Conservation (phyloP, 2,888 invertebrate species). For the Coleophora deauratella region DNA sequence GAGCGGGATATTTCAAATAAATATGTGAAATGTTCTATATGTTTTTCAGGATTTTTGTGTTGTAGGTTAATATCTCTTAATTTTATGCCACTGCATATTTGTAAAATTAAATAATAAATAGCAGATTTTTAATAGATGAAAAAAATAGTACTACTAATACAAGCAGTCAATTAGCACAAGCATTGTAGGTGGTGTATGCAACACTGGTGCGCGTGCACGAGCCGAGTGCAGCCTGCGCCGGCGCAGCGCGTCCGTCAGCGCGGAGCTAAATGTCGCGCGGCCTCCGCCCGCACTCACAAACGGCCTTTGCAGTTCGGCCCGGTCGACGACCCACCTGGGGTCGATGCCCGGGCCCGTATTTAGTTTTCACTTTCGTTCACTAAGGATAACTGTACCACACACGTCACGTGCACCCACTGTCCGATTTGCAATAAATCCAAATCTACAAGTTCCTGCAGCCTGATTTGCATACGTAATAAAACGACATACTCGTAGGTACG, state of each 20-base stretch:
- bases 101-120: too few relatives aligned
- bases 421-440: conserved; percentile 28
- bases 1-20: too few relatives aligned
- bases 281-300: conserved; percentile 70
- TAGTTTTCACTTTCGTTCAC: conserved; percentile 73
- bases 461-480: conserved; percentile 40
- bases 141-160: too few relatives aligned
- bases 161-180: too few relatives aligned
- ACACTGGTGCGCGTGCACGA: conserved; percentile 27
- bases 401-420: conserved; percentile 56
- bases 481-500: too few relatives aligned
- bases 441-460: conserved; percentile 36
- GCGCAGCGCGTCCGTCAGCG: conserved; percentile 38
- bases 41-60: too few relatives aligned
- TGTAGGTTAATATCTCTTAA: too few relatives aligned
- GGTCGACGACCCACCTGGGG: conserved; percentile 65
- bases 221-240: conserved; percentile 17
- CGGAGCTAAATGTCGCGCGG: conserved; percentile 42
- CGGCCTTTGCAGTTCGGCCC: conserved; percentile 73
- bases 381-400: conserved; percentile 72
- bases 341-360: conserved; percentile 66
- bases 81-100: too few relatives aligned
- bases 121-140: too few relatives aligned
- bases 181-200: conserved; percentile 27
- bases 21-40: too few relatives aligned